Conservation (phyloP, 1,140 invertebrate species). For the Pseudoatta argentina region DNA sequence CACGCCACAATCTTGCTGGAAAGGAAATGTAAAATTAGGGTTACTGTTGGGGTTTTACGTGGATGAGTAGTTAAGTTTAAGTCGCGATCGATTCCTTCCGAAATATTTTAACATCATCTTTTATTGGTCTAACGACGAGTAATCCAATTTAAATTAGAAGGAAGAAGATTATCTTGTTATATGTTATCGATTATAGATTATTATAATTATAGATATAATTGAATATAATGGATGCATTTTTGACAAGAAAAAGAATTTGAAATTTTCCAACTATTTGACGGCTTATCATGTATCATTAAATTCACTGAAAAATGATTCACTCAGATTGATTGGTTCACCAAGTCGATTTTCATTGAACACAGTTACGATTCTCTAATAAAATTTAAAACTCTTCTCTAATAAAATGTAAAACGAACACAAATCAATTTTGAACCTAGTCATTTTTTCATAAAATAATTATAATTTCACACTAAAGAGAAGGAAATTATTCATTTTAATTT, state of each 20-base stretch:
- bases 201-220: background rate
- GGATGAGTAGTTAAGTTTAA: background rate
- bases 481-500: background rate
- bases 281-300: background rate
- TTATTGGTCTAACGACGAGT: background rate
- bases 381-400: background rate
- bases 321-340: background rate
- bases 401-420: background rate
- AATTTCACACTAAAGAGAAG: background rate
- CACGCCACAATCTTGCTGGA: constrained; percentile 12
- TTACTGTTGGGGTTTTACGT: background rate
- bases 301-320: background rate
- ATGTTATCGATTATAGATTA: background rate
- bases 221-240: background rate
- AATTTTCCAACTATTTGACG: background rate
- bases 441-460: background rate
- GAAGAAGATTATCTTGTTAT: background rate
- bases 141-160: background rate
- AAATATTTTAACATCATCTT: background rate
- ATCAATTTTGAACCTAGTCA: background rate
- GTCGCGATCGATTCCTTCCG: background rate
- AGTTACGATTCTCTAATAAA: background rate
- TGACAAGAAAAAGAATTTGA: background rate
- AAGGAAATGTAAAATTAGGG: constrained; percentile 28
- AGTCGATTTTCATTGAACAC: background rate